phyloP scores from a whole-genome alignment of 2,113 vertebrate genomes.

The Neotragus moschatus region DNA sequence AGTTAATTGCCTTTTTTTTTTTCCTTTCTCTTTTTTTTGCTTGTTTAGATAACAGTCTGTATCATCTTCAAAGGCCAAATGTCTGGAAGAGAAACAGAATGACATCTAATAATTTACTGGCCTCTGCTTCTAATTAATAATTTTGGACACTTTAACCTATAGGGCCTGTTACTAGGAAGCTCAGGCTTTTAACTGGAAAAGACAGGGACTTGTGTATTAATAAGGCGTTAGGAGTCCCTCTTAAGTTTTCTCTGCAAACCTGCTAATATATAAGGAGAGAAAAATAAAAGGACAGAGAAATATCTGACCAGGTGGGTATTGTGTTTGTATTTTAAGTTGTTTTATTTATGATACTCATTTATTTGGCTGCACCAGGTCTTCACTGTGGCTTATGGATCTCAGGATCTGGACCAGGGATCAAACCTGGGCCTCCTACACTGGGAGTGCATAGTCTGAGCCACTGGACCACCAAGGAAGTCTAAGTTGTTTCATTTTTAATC shows the following conservation, averaged over 20 bases:
- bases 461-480: neutral
- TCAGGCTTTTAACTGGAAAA: slow-evolving; percentile 36
- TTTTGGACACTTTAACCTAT: neutral
- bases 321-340: neutral
- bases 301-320: neutral
- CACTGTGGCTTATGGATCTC: neutral
- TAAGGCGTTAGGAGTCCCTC: neutral
- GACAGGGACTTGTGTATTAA: neutral
- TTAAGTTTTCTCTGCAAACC: neutral
- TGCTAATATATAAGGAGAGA: neutral
- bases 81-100: slow-evolving; percentile 55
- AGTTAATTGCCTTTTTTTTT: slow-evolving; percentile 56
- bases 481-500: neutral
- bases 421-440: too few relatives aligned
- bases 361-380: neutral
- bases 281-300: neutral
- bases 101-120: slow-evolving; percentile 66
- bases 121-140: slow-evolving; percentile 64
- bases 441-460: neutral
- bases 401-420: neutral
- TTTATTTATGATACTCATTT: neutral
- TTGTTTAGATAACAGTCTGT: neutral
- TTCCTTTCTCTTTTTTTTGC: neutral
- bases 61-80: slow-evolving; percentile 65
- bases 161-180: neutral